These are phyloP conservation scores for Xanthia icteritia DNA, from an alignment of 2,888 invertebrate genomes.

Conservation along the genomic window DNA sequence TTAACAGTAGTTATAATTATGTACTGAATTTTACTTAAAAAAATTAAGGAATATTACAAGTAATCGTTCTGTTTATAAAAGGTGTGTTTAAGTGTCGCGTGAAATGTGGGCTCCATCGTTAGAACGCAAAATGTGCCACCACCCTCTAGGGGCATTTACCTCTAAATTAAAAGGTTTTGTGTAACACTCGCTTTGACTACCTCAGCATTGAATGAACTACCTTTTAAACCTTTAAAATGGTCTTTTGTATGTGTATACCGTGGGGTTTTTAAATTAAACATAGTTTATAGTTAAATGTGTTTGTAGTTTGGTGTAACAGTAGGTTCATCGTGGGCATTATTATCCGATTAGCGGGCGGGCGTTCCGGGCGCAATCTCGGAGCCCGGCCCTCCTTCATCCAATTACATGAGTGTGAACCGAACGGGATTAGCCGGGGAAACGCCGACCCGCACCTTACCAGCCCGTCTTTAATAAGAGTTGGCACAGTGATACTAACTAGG, in stretches of 20 bases:
- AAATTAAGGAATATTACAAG: constrained; percentile 20
- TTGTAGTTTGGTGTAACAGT: constrained; percentile 70
- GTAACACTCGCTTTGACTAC: constrained; percentile 62
- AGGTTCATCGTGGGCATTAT: constrained; percentile 81
- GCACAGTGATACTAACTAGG: constrained; percentile 72
- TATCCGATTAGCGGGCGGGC: constrained; percentile 86
- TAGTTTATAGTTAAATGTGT: constrained; percentile 58
- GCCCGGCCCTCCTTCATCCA: constrained; percentile 86
- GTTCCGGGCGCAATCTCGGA: constrained; percentile 84
- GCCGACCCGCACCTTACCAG: constrained; percentile 71
- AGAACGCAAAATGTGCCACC: constrained; percentile 58
- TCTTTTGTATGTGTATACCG: constrained; percentile 19
- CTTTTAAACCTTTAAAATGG: constrained; percentile 41
- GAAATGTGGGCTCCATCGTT: constrained; percentile 51
- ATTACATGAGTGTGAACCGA: constrained; percentile 88
- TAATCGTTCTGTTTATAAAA: constrained; percentile 49
- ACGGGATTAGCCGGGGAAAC: constrained; percentile 82
- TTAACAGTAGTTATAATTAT: background rate
- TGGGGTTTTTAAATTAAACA: constrained; percentile 41
- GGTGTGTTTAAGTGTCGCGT: constrained; percentile 55
- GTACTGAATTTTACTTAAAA: constrained; percentile 19
- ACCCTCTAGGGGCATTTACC: constrained; percentile 67
- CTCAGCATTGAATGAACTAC: constrained; percentile 63
- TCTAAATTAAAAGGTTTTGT: constrained; percentile 71
- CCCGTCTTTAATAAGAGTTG: constrained; percentile 65